Percentiles rank a stretch among this genome's conserved stretches.
Conservation (phyloP, 2,888 invertebrate genomes). For the Calephelis perditalis region DNA sequence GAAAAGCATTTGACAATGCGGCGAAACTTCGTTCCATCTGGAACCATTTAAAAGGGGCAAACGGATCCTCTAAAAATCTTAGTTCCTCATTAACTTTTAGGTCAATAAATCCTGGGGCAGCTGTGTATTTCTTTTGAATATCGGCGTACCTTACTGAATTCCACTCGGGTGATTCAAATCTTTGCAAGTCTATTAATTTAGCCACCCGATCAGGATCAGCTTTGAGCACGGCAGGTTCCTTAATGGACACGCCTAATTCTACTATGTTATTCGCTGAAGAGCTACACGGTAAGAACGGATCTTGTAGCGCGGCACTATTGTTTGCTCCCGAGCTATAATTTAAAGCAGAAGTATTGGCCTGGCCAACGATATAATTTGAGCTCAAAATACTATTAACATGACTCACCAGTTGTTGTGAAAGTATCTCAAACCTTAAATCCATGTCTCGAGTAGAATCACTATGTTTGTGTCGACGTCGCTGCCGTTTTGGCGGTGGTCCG, state of each 20-base stretch:
- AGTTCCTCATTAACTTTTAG: slow-evolving; percentile 27
- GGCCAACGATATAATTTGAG: too few species aligned
- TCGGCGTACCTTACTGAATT: slow-evolving; percentile 23
- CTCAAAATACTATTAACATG: too few species aligned
- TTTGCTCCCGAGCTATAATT: too few species aligned
- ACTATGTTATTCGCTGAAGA: too few species aligned
- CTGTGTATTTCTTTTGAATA: slow-evolving; percentile 24
- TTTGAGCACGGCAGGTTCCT: slow-evolving; percentile 16
- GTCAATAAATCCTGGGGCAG: slow-evolving; percentile 26
- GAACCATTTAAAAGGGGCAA: slow-evolving; percentile 15
- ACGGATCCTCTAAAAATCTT: slow-evolving; percentile 19
- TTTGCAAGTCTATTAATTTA: slow-evolving; percentile 18
- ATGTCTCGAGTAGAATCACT: too few species aligned
- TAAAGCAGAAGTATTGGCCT: too few species aligned
- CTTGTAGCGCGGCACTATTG: too few species aligned
- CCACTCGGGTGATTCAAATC: slow-evolving; percentile 24
- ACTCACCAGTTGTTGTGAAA: too few species aligned
- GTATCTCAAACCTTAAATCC: too few species aligned
- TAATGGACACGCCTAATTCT: slow-evolving; percentile 12
- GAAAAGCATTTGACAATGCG: slow-evolving; percentile 26
- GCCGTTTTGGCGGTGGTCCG: too few species aligned
- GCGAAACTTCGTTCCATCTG: slow-evolving; percentile 28
- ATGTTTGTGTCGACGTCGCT: too few species aligned
- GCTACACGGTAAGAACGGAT: too few species aligned
- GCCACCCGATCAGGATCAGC: slow-evolving; percentile 18